Conservation (phyloP, 2,888 invertebrate genomes). For the Candidula unifasciata region DNA sequence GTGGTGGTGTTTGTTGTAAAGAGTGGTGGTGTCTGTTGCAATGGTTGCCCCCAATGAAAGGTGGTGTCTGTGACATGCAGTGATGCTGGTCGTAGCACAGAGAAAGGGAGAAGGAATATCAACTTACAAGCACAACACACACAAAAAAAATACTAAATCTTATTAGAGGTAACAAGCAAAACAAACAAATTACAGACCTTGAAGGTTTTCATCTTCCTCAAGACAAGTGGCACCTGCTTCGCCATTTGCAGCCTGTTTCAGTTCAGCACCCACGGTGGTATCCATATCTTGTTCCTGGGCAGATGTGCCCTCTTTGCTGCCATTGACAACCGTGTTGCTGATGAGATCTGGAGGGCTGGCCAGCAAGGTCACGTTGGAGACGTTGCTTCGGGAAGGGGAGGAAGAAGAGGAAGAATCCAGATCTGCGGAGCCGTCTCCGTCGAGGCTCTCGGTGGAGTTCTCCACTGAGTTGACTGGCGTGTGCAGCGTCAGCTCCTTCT, state of each 20-base stretch:
- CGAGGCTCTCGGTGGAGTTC: constrained; percentile 50
- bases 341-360: constrained; percentile 46
- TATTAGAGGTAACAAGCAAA: not conserved
- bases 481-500: constrained; percentile 51
- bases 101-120: no score
- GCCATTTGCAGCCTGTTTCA: not conserved
- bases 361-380: constrained; percentile 38
- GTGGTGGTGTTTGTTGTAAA: no score
- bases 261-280: not conserved
- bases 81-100: no score
- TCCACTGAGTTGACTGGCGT: constrained; percentile 45
- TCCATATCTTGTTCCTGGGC: constrained; percentile 36
- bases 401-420: constrained; percentile 21
- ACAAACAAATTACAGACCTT: constrained; percentile 26
- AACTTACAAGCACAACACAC: no score
- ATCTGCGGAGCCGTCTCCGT: not conserved
- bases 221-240: not conserved
- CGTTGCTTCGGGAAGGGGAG: constrained; percentile 35
- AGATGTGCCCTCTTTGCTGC: constrained; percentile 31
- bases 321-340: constrained; percentile 37
- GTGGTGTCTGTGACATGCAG: no score
- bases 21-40: no score
- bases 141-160: not conserved
- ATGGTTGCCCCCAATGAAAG: no score
- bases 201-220: constrained; percentile 42